Percentiles rank a stretch among this genome's conserved stretches.
These are phyloP conservation scores for Lottia gigantea DNA, from an alignment of 2,888 invertebrate species.

Conservation along the genomic window DNA sequence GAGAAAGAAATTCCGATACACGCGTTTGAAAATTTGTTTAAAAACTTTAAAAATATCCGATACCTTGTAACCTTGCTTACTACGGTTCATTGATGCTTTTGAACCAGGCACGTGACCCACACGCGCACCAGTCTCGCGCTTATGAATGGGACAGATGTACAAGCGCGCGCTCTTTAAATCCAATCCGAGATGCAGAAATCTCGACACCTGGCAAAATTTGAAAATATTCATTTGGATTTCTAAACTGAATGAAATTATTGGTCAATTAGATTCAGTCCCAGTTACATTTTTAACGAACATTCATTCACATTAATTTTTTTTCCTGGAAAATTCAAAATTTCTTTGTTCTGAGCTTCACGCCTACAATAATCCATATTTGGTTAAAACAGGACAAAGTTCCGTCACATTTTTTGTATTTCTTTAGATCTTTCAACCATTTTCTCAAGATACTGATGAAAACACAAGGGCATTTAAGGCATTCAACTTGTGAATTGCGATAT, in stretches of 20 bases:
- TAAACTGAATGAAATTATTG: neutral
- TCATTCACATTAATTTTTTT: neutral
- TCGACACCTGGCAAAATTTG: neutral
- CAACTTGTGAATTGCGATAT: too few relatives aligned
- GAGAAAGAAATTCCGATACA: too few relatives aligned
- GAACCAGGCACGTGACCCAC: neutral
- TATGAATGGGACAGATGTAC: conserved; percentile 8
- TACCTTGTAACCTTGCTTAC: too few relatives aligned
- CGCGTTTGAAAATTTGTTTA: too few relatives aligned
- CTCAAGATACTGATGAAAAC: too few relatives aligned
- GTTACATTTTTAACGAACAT: neutral
- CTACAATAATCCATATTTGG: neutral
- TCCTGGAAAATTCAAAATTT: neutral
- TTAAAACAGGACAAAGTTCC: neutral
- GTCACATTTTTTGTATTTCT: neutral
- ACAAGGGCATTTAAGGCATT: too few relatives aligned
- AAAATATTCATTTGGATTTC: neutral
- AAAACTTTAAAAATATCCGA: too few relatives aligned
- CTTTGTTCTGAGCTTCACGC: neutral
- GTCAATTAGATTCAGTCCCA: neutral
- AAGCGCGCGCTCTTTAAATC: neutral
- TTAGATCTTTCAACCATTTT: too few relatives aligned
- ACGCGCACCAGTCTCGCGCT: neutral
- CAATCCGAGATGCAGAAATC: neutral
- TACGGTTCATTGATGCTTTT: conserved; percentile 6